These are phyloP conservation scores for Drosophila melanocephala DNA, from an alignment of 2,888 invertebrate genomes.

Conservation along the genomic window DNA sequence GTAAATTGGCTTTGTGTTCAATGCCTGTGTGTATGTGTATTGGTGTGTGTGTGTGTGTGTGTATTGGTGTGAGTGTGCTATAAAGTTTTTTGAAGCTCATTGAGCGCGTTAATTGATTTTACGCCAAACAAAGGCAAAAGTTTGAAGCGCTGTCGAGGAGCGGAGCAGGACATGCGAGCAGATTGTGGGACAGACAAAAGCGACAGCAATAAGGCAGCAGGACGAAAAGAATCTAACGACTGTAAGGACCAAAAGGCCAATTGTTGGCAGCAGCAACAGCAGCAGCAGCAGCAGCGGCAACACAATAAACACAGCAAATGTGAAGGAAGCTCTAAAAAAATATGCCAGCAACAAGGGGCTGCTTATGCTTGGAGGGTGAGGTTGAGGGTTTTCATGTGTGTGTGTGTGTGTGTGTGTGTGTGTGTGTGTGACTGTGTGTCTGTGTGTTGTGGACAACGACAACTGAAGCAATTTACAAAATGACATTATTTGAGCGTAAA, in stretches of 20 bases:
- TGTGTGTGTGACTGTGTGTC: not conserved
- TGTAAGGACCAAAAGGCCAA: conserved; percentile 66
- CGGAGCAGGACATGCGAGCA: conserved; percentile 18
- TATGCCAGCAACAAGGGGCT: conserved; percentile 55
- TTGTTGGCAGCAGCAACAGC: conserved; percentile 63
- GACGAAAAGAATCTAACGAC: conserved; percentile 35
- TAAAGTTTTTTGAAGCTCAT: conserved; percentile 73
- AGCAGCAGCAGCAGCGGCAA: conserved; percentile 35
- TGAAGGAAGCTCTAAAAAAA: conserved; percentile 70
- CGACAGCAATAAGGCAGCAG: conserved; percentile 23
- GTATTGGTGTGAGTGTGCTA: conserved; percentile 20
- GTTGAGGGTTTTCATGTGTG: conserved; percentile 11
- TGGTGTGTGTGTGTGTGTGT: conserved; percentile 18
- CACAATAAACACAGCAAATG: conserved; percentile 59
- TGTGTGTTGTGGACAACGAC: conserved; percentile 9
- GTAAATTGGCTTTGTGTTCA: conserved; percentile 72
- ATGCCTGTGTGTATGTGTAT: conserved; percentile 19
- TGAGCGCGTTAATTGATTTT: conserved; percentile 76
- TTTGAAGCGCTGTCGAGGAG: conserved; percentile 43
- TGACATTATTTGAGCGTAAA: conserved; percentile 79
- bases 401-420: not conserved
- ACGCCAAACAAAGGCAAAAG: conserved; percentile 77
- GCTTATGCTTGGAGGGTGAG: conserved; percentile 5
- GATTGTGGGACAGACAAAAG: conserved; percentile 48
- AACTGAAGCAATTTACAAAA: conserved; percentile 78